Percentiles rank a stretch among this genome's conserved stretches.
These are phyloP conservation scores for Saccostrea glomerata DNA, from an alignment of 1,140 invertebrate genomes.

Conservation along the genomic window DNA sequence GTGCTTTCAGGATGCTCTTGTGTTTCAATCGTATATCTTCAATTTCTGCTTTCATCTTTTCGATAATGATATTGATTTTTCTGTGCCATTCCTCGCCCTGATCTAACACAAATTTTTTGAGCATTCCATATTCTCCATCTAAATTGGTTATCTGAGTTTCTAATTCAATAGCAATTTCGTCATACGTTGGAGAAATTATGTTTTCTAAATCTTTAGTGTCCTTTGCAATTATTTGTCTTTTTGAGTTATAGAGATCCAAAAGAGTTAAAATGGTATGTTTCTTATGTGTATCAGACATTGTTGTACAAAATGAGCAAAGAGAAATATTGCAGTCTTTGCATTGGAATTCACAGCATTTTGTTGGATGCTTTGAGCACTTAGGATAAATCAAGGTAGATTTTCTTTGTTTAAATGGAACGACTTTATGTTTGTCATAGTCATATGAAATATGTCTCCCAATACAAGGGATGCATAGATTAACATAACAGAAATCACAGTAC, in stretches of 20 bases:
- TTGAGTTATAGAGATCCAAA: background rate
- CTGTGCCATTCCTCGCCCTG: too few species aligned
- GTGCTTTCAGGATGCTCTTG: background rate
- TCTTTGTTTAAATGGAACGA: background rate
- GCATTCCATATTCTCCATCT: constrained; percentile 2
- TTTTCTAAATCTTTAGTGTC: background rate
- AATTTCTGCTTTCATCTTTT: background rate
- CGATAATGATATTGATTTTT: background rate
- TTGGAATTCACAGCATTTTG: background rate
- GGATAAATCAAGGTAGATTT: background rate
- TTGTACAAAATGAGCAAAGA: background rate
- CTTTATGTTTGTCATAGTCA: background rate
- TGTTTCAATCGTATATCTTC: background rate
- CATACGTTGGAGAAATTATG: background rate
- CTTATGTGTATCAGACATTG: background rate
- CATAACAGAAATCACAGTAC: too few species aligned
- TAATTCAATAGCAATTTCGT: background rate
- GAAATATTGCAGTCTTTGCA: background rate
- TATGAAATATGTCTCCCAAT: too few species aligned
- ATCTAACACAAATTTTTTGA: background rate
- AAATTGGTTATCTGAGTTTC: background rate
- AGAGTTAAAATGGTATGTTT: background rate
- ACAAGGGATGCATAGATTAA: too few species aligned
- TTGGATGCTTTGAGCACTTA: background rate
- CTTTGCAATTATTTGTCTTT: too few species aligned